Base-by-base conservation (phyloP, 2,113 vertebrate genomes). In the Canis aureus region DNA sequence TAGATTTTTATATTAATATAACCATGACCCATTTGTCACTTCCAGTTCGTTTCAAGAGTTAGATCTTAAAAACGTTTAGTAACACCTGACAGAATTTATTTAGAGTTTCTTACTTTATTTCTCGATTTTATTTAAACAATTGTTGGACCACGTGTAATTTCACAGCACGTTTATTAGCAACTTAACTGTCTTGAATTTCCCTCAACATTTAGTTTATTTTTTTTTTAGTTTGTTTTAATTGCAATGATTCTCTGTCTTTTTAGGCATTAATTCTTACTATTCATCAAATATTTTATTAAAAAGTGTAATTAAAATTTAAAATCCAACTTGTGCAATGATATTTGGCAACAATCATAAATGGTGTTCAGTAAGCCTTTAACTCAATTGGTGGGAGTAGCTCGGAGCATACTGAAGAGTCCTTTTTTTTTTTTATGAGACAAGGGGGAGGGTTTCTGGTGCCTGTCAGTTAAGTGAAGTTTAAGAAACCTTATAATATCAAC, bases 401-500 rank as follows among this genome's bases (percentile, higher is more conserved):
- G 82, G 19, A 64, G 32, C 1, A 8, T 19, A 12, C 1, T 55
- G 32, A 38, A 81, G 29, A 73, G 12, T 20, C 13, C 4, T 81
- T 53, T 35, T 11, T 43, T 43, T 43, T 43, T 43, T 43, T 43
- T 43, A 8, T 71, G n/a, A 64, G 9, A 9, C 22, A 17, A 29
- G 15, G 20, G 35, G 22, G 29, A 19, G 0, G 7, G 3, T 1
- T 15, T 6, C 32, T 74, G 11, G 5, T 76, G 1, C 5, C n/a
- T 43, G 32, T 38, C 69, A 85, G 25, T 17, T 67, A 66, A 32
- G 2, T 23, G 5, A 11, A 55, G 8, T 57, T 57, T 38, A 78
- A 66, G 5, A 78, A 20, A 43, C 25, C 8, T 1, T 43, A 25
- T 51, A 9, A 62, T 15, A 66, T 35, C 23, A 76, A 5, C 32